Evolutionary conservation across 2,113 vertebrate genomes (phyloP), one percentile per base, ranked within the genome.

Genomic region (Poeciliopsis turrubarensis): DNA sequence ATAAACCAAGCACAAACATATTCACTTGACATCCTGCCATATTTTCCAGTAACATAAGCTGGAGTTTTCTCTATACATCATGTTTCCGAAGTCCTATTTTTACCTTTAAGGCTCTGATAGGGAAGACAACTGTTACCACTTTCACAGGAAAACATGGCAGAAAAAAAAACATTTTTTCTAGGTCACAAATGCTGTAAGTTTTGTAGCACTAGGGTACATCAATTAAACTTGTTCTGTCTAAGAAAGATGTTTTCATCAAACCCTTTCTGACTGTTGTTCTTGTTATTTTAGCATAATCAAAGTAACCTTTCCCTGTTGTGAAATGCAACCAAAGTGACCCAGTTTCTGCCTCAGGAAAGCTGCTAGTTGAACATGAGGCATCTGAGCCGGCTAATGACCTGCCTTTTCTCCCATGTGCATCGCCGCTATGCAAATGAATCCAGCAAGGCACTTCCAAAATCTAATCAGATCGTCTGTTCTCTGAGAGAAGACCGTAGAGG

Each of bases 381-480:
- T 84, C 77, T 79, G 54, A 73, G 78, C 73, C 44, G 72, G 54
- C 64, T 77, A 89, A 79, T 84, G 73, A 69, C 72, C 66, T 78
- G 62, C 22, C 54, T 84, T 75, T 26, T 63, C 69, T 19, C 25
- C 8, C n/a, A 31, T 34, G 5, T 60, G 41, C 31, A 81, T 73
- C 79, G 67, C 77, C 75, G 15, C 70, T 81, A 89, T 86, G 88
- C 78, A 87, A 89, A 90, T 85, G 5, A 68, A 44, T 78, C 78
- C 68, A 80, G 79, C 68, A 72, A 81, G 81, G 70, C 79, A 62
- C 67, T 78, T 68, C 82, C 62, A 68, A 82, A 86, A 85, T 86
- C 75, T 72, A 79, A 89, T 89, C 86, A 89, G 81, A 86, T 84
- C 81, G 66, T 85, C 79, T 41, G 41, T 34, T 80, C 73, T 75